Evolutionary conservation across 2,113 vertebrate genomes (phyloP).

Genomic region (Erpornis zantholeuca): DNA sequence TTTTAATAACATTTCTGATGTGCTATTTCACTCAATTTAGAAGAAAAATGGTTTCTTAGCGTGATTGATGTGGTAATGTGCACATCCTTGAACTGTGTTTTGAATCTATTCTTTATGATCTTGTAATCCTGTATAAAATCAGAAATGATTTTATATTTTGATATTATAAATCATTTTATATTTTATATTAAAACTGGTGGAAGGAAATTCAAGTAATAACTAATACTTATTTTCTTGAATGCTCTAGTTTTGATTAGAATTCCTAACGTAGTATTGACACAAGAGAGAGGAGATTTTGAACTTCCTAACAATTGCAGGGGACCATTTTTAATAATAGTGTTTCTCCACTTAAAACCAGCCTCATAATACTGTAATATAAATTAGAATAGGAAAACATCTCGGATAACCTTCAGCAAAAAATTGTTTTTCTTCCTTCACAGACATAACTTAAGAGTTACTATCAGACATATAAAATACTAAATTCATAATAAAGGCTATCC

Average conservation of each 20-base stretch:
- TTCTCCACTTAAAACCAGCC: background rate
- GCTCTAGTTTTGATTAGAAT: background rate
- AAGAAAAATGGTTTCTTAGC: background rate
- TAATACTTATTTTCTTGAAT: background rate
- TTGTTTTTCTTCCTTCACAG: background rate
- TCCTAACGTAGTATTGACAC: background rate
- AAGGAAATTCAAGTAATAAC: background rate
- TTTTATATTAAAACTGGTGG: no score
- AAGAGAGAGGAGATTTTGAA: background rate
- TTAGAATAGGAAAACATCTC: background rate
- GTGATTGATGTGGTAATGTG: background rate
- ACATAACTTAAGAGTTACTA: background rate
- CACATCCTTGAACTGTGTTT: background rate
- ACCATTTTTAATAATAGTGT: background rate
- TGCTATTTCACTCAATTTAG: background rate
- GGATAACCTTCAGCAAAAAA: background rate
- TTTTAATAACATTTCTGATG: background rate
- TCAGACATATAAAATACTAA: background rate
- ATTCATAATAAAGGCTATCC: background rate
- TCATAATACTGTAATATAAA: background rate
- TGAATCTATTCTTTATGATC: background rate
- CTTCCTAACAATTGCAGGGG: background rate
- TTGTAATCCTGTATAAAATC: background rate
- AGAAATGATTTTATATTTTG: background rate
- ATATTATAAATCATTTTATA: no score